These are phyloP conservation scores for Alexandromys oeconomus DNA, from an alignment of 2,797 vertebrate genomes.

Conservation along the genomic window DNA sequence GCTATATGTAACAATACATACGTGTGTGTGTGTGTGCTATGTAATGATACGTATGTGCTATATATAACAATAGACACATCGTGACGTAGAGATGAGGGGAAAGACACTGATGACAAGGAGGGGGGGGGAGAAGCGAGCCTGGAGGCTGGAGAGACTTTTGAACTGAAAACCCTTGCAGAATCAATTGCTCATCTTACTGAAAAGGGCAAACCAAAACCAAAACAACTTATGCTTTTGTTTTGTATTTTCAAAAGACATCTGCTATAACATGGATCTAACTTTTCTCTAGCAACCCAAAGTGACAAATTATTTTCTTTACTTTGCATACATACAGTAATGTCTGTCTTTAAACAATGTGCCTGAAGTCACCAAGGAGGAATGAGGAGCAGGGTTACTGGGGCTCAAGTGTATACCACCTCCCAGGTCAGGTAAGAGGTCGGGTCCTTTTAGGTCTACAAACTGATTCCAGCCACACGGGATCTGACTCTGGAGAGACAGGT, in stretches of 20 bases:
- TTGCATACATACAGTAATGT: background rate
- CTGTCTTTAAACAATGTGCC: background rate
- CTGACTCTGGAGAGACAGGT: background rate
- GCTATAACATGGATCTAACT: background rate
- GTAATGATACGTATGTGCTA: background rate
- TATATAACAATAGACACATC: background rate
- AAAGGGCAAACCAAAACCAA: background rate
- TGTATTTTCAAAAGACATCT: background rate
- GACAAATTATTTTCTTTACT: background rate
- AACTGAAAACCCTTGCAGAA: background rate
- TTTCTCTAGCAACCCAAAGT: background rate
- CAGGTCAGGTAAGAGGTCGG: background rate
- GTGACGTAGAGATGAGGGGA: background rate
- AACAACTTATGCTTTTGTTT: background rate
- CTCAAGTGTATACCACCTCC: background rate
- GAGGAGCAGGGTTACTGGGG: background rate
- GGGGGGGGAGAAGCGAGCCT: background rate
- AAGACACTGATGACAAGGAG: background rate
- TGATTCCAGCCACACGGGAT: background rate
- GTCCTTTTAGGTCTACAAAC: background rate
- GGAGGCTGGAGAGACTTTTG: background rate
- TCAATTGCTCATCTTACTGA: background rate
- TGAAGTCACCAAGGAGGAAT: background rate
- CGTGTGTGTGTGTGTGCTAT: background rate
- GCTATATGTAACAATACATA: background rate